These are phyloP conservation scores for Eudyptes chrysolophus DNA, from an alignment of 2,113 vertebrate species.

Conservation along the genomic window DNA sequence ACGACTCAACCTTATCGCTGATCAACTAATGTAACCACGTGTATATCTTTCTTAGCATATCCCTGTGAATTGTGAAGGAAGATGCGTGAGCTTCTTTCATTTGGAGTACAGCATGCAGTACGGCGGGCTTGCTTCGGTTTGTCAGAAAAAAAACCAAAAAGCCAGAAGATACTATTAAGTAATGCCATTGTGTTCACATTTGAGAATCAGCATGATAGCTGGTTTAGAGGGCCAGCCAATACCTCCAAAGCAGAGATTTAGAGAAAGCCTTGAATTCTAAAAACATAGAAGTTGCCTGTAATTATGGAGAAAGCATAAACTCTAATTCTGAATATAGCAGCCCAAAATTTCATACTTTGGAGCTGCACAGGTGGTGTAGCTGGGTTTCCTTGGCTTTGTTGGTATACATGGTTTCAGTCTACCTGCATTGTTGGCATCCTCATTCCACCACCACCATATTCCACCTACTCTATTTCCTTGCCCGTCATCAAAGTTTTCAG, in stretches of 20 bases:
- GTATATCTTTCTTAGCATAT: not conserved
- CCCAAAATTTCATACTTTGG: not conserved
- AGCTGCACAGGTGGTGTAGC: not conserved
- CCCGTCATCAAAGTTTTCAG: fast-evolving
- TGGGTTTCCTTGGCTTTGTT: not conserved
- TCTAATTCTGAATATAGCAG: not conserved
- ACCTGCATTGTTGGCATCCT: not conserved
- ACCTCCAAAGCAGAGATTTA: not conserved
- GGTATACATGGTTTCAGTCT: not conserved
- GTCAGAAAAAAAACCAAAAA: not conserved
- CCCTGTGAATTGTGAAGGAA: not conserved
- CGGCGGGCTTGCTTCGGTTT: not conserved
- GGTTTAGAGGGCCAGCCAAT: not conserved
- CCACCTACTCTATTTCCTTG: not conserved
- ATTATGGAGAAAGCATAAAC: not conserved
- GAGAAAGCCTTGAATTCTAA: not conserved
- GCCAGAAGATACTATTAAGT: not conserved
- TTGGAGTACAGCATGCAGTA: not conserved
- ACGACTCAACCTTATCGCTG: not conserved
- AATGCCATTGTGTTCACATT: not conserved
- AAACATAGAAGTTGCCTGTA: not conserved
- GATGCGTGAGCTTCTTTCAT: not conserved
- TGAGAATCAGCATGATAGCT: not conserved
- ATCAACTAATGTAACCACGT: not conserved
- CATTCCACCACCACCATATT: not conserved